Evolutionary conservation across 1,140 invertebrate species (phyloP).

Genomic region (Chironomus striatipennis): DNA sequence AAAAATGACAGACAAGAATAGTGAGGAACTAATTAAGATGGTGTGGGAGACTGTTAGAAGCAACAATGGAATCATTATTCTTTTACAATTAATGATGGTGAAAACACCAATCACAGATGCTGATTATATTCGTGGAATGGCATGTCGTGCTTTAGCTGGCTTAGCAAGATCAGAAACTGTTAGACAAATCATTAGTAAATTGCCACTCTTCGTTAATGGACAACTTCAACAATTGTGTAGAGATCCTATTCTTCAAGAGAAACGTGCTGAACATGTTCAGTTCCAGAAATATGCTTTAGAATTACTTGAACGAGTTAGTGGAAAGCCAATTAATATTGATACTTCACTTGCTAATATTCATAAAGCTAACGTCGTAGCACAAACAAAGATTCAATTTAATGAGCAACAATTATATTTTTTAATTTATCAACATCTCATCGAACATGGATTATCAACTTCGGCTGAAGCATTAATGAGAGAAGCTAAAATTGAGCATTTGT

Average conservation of each 20-base stretch:
- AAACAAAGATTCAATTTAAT: slow-evolving; percentile 90
- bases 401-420: slow-evolving; percentile 86
- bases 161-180: slow-evolving; percentile 85
- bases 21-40: slow-evolving; percentile 79
- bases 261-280: slow-evolving; percentile 85
- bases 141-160: slow-evolving; percentile 85
- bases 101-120: slow-evolving; percentile 96
- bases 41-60: slow-evolving; percentile 88
- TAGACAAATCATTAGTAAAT: slow-evolving; percentile 89
- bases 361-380: slow-evolving; percentile 89
- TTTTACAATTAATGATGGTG: slow-evolving; percentile 74
- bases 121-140: slow-evolving; percentile 83
- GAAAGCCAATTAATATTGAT: slow-evolving; percentile 75
- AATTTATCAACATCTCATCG: slow-evolving; percentile 78
- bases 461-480: slow-evolving; percentile 67
- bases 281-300: slow-evolving; percentile 94
- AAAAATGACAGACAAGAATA: slow-evolving; percentile 60
- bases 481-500: slow-evolving; percentile 48
- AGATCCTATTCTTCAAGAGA: slow-evolving; percentile 93
- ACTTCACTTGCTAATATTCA: slow-evolving; percentile 78
- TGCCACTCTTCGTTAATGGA: slow-evolving; percentile 88
- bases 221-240: slow-evolving; percentile 90
- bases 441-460: slow-evolving; percentile 63
- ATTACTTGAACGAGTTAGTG: slow-evolving; percentile 82
- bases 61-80: slow-evolving; percentile 93